Conservation (phyloP, 2,888 invertebrate genomes). For the Autographa pulchrina region DNA sequence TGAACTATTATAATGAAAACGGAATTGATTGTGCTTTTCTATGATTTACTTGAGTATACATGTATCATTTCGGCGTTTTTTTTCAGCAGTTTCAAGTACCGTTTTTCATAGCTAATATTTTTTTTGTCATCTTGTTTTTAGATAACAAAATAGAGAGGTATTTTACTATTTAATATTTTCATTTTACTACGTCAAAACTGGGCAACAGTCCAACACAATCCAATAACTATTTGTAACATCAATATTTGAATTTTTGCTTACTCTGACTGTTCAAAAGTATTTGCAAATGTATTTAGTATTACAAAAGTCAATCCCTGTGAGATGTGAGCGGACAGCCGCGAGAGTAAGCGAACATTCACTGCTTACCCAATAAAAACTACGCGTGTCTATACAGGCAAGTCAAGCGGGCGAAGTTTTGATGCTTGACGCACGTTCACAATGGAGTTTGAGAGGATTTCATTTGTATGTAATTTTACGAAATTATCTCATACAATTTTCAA, state of each 20-base stretch:
- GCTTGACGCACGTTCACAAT: constrained; percentile 27
- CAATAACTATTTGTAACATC: not conserved
- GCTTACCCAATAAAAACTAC: constrained; percentile 54
- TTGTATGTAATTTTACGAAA: too few relatives aligned
- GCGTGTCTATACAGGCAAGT: constrained; percentile 36
- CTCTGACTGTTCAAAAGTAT: not conserved
- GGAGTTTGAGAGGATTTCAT: not conserved
- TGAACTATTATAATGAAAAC: not conserved
- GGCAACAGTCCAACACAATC: constrained; percentile 4
- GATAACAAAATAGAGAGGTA: not conserved
- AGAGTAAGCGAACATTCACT: constrained; percentile 46
- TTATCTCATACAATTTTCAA: too few relatives aligned
- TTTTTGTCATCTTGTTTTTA: not conserved
- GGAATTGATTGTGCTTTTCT: not conserved
- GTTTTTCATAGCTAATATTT: not conserved
- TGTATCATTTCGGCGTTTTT: too few relatives aligned
- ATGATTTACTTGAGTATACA: too few relatives aligned
- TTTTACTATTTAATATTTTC: not conserved
- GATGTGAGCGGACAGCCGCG: constrained; percentile 26
- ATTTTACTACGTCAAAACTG: not conserved
- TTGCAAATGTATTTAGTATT: not conserved
- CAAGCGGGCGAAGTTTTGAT: constrained; percentile 20
- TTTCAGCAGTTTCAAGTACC: not conserved
- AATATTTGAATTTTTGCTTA: constrained; percentile 4
- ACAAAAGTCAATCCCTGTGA: constrained; percentile 19